Conservation (phyloP, 2,888 invertebrate species). For the Thymelicus acteon region DNA sequence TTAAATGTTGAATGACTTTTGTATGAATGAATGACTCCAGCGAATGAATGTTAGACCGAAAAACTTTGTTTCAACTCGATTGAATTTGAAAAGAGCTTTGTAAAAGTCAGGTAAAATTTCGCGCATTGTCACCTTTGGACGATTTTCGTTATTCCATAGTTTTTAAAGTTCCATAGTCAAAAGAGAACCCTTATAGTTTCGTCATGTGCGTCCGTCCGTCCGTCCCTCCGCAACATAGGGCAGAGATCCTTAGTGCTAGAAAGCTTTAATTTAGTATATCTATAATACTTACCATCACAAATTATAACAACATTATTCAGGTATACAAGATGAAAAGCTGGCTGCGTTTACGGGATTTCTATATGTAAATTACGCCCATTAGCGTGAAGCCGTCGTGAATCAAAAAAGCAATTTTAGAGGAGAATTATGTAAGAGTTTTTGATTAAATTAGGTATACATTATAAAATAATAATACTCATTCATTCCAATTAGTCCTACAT, state of each 20-base stretch:
- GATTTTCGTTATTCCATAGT: not conserved
- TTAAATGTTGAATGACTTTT: slow-evolving; percentile 4
- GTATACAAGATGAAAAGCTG: slow-evolving; percentile 1
- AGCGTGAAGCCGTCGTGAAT: slow-evolving; percentile 1
- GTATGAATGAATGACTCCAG: slow-evolving; percentile 2
- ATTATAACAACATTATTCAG: slow-evolving; percentile 4
- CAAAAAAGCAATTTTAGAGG: slow-evolving; percentile 2
- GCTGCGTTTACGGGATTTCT: not conserved
- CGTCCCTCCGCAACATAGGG: too few species aligned
- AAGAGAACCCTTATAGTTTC: too few species aligned
- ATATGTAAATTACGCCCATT: slow-evolving; percentile 5
- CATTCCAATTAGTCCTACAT: too few species aligned
- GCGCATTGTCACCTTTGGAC: not conserved
- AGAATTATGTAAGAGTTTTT: not conserved
- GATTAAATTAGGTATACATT: not conserved
- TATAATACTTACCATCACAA: too few species aligned
- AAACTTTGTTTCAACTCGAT: slow-evolving; percentile 2
- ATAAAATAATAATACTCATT: too few species aligned
- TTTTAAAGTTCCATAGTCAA: not conserved
- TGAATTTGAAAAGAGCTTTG: slow-evolving; percentile 2
- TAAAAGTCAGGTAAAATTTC: slow-evolving; percentile 3
- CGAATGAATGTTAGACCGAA: slow-evolving; percentile 1
- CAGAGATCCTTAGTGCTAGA: too few species aligned
- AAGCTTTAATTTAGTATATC: too few species aligned
- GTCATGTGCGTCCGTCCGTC: too few species aligned